phyloP scores from a whole-genome alignment of 2,113 vertebrate species.

The Cryptomyrus ogoouensis region DNA sequence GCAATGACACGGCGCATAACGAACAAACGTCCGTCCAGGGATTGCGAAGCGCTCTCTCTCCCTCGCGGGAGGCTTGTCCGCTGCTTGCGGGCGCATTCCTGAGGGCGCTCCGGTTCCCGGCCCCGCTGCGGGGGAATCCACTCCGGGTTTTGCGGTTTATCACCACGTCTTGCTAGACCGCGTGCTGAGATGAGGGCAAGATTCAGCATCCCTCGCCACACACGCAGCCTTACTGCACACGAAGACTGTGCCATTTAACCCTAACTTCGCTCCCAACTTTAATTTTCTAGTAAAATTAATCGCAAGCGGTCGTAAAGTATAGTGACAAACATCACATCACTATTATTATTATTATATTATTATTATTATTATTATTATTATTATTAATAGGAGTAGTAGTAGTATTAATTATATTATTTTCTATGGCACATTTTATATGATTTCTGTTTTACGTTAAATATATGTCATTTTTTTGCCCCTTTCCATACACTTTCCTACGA shows the following conservation, averaged over 20 bases:
- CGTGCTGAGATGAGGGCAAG: slow-evolving; percentile 38
- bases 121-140: slow-evolving; percentile 20
- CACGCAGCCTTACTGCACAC: slow-evolving; percentile 25
- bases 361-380: neutral
- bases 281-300: neutral
- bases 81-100: neutral
- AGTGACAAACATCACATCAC: neutral
- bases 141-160: slow-evolving; percentile 36
- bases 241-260: slow-evolving; percentile 13
- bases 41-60: neutral
- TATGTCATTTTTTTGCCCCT: neutral
- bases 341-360: slow-evolving; percentile 1
- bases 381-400: neutral
- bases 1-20: neutral
- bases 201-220: slow-evolving; percentile 38
- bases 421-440: neutral
- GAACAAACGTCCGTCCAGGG: neutral
- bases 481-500: neutral
- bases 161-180: slow-evolving; percentile 16
- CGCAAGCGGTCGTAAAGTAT: neutral
- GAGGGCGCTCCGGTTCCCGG: neutral
- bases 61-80: neutral
- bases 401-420: neutral
- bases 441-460: neutral
- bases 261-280: neutral